A percentile compares a stretch with the other conserved stretches of the same genome.
phyloP scores from a whole-genome alignment of 2,888 invertebrate genomes.

The Thera obeliscata region DNA sequence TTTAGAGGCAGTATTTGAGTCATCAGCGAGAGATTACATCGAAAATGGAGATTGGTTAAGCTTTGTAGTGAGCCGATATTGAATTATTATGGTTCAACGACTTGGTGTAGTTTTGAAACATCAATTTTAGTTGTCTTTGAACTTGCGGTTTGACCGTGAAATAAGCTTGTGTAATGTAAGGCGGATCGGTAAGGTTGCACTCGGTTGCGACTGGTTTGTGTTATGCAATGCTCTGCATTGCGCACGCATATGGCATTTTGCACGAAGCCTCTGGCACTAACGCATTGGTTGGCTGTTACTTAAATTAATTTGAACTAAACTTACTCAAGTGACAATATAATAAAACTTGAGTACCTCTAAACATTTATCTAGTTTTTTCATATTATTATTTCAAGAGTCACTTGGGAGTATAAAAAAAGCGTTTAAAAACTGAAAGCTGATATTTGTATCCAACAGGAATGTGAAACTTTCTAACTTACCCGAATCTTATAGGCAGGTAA shows the following conservation, averaged over 20 bases:
- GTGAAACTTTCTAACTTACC: slow-evolving; percentile 12
- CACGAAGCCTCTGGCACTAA: slow-evolving; percentile 43
- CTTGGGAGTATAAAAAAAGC: slow-evolving; percentile 14
- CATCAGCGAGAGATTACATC: slow-evolving; percentile 35
- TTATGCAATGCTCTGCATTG: slow-evolving; percentile 67
- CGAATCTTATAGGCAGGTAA: slow-evolving; percentile 13
- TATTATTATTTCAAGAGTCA: slow-evolving; percentile 16
- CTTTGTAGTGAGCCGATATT: slow-evolving; percentile 40
- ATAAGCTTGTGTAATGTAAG: slow-evolving; percentile 49
- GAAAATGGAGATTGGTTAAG: slow-evolving; percentile 33
- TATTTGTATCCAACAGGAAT: slow-evolving; percentile 26
- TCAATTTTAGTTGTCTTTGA: slow-evolving; percentile 48
- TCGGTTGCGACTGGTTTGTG: slow-evolving; percentile 63
- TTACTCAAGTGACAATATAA: background rate
- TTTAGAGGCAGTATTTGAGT: slow-evolving; percentile 45
- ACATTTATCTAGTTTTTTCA: background rate
- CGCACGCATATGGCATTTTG: slow-evolving; percentile 42
- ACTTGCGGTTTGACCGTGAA: slow-evolving; percentile 56
- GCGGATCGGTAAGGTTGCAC: slow-evolving; percentile 44
- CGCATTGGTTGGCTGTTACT: slow-evolving; percentile 60
- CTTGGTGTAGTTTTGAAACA: slow-evolving; percentile 35
- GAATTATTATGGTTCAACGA: slow-evolving; percentile 38
- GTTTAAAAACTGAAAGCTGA: slow-evolving; percentile 23
- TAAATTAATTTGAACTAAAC: slow-evolving; percentile 50
- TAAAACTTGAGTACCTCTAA: background rate